Conservation (phyloP, 2,113 vertebrate genomes). For the Pygoscelis antarcticus region DNA sequence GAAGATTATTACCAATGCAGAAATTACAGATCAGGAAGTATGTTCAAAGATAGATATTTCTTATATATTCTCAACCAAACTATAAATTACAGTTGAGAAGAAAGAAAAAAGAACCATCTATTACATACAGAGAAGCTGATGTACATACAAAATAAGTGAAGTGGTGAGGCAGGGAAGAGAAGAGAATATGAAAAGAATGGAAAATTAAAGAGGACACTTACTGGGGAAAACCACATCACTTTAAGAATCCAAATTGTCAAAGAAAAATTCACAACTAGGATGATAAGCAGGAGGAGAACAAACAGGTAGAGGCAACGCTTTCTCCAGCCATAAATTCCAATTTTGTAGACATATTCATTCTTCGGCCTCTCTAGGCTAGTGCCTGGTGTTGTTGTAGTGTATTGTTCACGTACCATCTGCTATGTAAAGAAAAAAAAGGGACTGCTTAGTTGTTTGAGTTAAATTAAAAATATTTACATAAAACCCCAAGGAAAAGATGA, state of each 20-base stretch:
- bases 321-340: constrained; percentile 98
- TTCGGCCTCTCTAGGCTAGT: constrained; percentile 76
- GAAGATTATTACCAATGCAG: neutral
- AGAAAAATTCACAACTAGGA: constrained; percentile 92
- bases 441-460: neutral
- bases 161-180: neutral
- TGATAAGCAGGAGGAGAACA: constrained; percentile 88
- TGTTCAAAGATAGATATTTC: neutral
- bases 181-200: neutral
- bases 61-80: neutral
- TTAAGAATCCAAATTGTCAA: constrained; percentile 95
- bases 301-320: constrained; percentile 97
- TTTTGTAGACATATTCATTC: constrained; percentile 84
- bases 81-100: neutral
- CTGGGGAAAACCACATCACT: constrained; percentile 98
- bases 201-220: constrained; percentile 70
- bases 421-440: neutral
- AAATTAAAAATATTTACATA: neutral
- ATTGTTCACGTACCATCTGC: constrained; percentile 95
- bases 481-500: neutral
- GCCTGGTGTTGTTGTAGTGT: constrained; percentile 83
- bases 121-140: neutral
- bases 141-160: neutral
- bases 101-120: neutral
- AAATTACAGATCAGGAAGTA: neutral